Evolutionary conservation across 2,888 invertebrate species (phyloP).

Genomic region (Epinotia bilunana): DNA sequence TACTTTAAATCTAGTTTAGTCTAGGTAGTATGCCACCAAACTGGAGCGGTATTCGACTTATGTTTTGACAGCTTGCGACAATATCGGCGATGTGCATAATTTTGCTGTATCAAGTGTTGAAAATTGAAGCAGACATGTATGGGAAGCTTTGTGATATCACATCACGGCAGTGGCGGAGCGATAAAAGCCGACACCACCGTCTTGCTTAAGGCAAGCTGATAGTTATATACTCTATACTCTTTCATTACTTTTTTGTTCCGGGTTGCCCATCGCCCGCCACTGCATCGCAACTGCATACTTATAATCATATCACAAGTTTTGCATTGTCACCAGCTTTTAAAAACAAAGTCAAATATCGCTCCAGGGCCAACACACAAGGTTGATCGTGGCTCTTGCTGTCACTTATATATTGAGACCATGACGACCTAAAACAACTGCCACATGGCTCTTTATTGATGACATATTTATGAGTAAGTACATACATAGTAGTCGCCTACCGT

Average conservation of each 20-base stretch:
- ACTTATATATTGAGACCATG: not conserved
- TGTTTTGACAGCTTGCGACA: not conserved
- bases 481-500: conserved; percentile 54
- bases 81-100: not conserved
- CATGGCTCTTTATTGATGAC: conserved; percentile 44
- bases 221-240: not conserved
- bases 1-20: conserved; percentile 68
- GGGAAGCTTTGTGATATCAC: no score
- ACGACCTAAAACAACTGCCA: not conserved
- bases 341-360: not conserved
- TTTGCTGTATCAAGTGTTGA: not conserved
- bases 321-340: not conserved
- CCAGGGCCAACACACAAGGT: no score
- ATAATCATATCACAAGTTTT: not conserved
- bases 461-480: conserved; percentile 70
- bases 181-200: no score
- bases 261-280: no score
- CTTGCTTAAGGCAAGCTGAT: not conserved
- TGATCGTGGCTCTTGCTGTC: not conserved
- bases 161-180: no score
- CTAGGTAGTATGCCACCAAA: conserved; percentile 58
- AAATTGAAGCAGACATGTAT: not conserved
- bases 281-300: no score
- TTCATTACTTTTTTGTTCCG: no score
- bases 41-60: not conserved